Evolutionary conservation across 2,797 vertebrate species (phyloP), one percentile per base, ranked within the genome.

Genomic region (Xyrichtys novacula): DNA sequence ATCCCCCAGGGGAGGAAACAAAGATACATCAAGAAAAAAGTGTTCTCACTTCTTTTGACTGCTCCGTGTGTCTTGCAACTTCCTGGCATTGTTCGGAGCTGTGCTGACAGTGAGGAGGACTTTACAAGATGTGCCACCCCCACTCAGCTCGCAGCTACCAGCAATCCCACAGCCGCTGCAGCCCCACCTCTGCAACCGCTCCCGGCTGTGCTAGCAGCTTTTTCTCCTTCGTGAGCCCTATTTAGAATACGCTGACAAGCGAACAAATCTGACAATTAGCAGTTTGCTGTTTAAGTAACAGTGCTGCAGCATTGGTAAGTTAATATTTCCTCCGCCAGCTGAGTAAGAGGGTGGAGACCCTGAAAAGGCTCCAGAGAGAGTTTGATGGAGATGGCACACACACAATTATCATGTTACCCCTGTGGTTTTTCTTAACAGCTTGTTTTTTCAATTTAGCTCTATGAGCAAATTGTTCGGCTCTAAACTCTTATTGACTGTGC

Each of bases 241-340:
- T 89, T 91, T 84, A 88, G 82, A 92, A 91, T 88, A 85, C 17
- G 89, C 92, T 93, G 92, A 94, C 84, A 78, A 68, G 61, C 50
- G 53, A 83, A 87, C 84, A 89, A 83, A 90, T 83, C 20, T 74
- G 74, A 90, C 84, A 91, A 91, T 93, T 91, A 93, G 84, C 76
- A 70, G 39, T 89, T 82, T 86, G 75, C 81, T 76, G 74, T 81
- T 90, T 88, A 77, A 82, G 76, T 85, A 80, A 83, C 53, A 74
- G 44, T 53, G 49, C 64, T 65, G 70, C 69, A 61, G 67, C 62
- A 63, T 50, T 15, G 52, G 59, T 39, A 56, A 79, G 57, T 82
- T 87, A 79, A 84, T 86, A 82, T 78, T 77, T 88, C 57, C 71
- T 82, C 72, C 16, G 12, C 66, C 75, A 65, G 87, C 76, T 77